Evolutionary conservation across 1,140 invertebrate species (phyloP).

Genomic region (Drosophila jambulina): DNA sequence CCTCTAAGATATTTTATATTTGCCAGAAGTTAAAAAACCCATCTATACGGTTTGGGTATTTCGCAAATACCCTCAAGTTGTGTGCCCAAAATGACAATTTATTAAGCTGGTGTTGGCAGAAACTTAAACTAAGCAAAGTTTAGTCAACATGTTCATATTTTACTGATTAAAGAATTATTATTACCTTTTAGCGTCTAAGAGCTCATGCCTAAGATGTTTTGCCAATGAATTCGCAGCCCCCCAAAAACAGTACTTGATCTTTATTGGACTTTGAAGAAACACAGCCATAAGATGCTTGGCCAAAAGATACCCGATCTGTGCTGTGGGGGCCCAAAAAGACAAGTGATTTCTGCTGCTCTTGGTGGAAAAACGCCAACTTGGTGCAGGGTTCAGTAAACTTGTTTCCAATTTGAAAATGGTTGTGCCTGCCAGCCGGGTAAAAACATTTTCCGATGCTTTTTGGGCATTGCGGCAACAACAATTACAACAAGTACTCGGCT

Average conservation of each 20-base stretch:
- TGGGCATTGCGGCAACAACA: conserved; percentile 40
- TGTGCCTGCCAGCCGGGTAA: conserved; percentile 43
- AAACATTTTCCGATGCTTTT: conserved; percentile 53
- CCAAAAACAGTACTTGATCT: conserved; percentile 20
- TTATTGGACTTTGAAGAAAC: conserved; percentile 21
- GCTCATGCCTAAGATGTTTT: conserved; percentile 5
- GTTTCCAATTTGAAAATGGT: conserved; percentile 49
- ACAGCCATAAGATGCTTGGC: conserved; percentile 13
- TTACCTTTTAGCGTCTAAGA: not conserved
- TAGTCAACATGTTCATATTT: not conserved
- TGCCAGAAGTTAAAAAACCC: no score
- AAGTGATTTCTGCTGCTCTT: conserved; percentile 40
- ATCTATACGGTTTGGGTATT: not conserved
- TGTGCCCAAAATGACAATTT: not conserved
- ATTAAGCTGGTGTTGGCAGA: not conserved
- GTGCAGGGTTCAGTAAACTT: conserved; percentile 44
- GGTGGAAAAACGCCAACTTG: conserved; percentile 31
- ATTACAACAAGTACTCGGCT: conserved; percentile 26
- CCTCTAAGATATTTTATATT: no score
- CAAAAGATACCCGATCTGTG: conserved; percentile 11
- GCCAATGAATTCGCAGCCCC: conserved; percentile 2
- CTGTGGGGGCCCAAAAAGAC: conserved; percentile 12
- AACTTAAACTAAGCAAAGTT: not conserved
- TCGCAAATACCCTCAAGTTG: not conserved
- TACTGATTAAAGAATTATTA: not conserved